Base-by-base conservation (phyloP, 2,888 invertebrate species). In the Parnassius smintheus region DNA sequence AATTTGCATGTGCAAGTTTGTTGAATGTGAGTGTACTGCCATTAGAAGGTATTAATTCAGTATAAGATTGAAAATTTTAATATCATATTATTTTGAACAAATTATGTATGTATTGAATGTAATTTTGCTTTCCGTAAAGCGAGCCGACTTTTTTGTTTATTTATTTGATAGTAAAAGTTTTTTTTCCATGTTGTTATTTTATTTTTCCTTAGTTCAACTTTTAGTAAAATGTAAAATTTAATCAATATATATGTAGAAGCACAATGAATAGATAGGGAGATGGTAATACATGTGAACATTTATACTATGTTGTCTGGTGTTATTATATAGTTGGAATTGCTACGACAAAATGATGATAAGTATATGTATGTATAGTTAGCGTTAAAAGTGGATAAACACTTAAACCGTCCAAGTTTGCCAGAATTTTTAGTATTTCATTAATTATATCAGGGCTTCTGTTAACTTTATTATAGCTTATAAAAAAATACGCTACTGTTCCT, bases 111-210 rank as follows among this genome's bases (percentile, higher is more conserved):
- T 35, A 35, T 51, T 62, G 62, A 66, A 72, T 61, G 52, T 52
- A 41, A 71, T 68, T 67, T 69, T 61, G 66, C 72, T 72, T 62
- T 68, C 66, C 68, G 68, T 67, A 59, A 61, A 59, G 64, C 66
- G 66, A 70, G 68, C 67, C 71, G 71, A 75, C 79, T 77, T 81
- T 78, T 78, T 70, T 74, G 74, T 80, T 71, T 67, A 81, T 80
- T 71, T 68, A 82, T 83, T 84, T 77, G 65, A 76, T 76, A 89
- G 86, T 86, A 86, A 88, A 86, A 72, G 70, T 74, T 80, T 86
- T 83, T 81, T 81, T 78, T 81, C 77, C 75, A 72, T 73, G 67
- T 72, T 67, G 66, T 72, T 76, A 75, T 75, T 76, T 75, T 74
- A 78, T 84, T 82, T 78, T 71, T 45, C 52, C 52, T 57, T 45